Evolutionary conservation across 2,797 vertebrate genomes (phyloP), one percentile per base, ranked within the genome.

Genomic region (Chaenodraco wilsoni): DNA sequence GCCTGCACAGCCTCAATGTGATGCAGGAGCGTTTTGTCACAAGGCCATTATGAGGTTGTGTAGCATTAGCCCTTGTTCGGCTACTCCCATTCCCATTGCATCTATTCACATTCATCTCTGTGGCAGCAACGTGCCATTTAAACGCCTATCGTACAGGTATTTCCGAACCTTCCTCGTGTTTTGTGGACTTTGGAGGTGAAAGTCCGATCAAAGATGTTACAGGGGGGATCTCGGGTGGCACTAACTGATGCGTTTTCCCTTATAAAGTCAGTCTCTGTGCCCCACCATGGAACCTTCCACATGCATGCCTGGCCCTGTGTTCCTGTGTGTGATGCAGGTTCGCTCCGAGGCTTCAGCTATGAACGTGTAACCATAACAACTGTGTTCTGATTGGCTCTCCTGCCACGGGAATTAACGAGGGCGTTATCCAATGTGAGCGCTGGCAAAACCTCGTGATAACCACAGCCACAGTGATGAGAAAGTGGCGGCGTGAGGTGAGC

Each of bases 391-490:
- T 99, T 98, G 97, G 97, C 92, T 89, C 67, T 40, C 3, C 41
- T 67, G 55, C 67, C 74, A 62, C 70, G 90, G 94, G 96, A 95
- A 96, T 95, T 91, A 92, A 80, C 19, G 60, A 11, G 89, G 76
- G 93, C 96, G 96, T 95, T 96, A 13, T 90, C 94, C 95, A 96
- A 97, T 98, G 95, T 96, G 96, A 96, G 97, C 95, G 95, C 95
- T 94, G 79, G 87, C 94, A 84, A 92, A 93, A 92, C 76, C 87
- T 85, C 71, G 74, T 83, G 89, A 90, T 83, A 88, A 88, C 83
- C 88, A 37, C 91, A 88, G 93, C 94, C 96, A 96, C 95, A 96
- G 95, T 94, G 96, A 96, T 94, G 94, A 91, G 95, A 96, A 95
- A 94, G 93, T 95, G 93, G 94, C 93, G 90, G 94, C 93, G 94